Evolutionary conservation across 2,888 invertebrate species (phyloP).

Genomic region (Tuta absoluta): DNA sequence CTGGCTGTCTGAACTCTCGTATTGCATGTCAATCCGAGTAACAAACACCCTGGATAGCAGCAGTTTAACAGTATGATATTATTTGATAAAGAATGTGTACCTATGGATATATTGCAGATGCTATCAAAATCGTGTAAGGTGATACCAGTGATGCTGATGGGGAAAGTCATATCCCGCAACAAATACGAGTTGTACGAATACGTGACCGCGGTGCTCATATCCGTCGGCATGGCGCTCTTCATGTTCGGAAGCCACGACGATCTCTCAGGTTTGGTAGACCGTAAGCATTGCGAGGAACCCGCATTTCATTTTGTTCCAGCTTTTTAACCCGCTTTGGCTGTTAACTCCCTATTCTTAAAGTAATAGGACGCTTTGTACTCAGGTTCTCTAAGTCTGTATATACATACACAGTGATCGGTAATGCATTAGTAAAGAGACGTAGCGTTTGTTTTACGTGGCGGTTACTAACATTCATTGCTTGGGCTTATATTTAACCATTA

Average conservation of each 20-base stretch:
- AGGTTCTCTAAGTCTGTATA: background rate
- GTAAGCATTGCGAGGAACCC: constrained; percentile 27
- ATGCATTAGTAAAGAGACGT: background rate
- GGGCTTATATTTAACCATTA: background rate
- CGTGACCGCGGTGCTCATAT: constrained; percentile 92
- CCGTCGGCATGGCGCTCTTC: constrained; percentile 96
- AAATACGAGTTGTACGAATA: constrained; percentile 96
- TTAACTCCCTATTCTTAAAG: background rate
- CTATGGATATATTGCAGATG: constrained; percentile 73
- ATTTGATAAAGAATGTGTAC: background rate
- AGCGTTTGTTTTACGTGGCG: constrained; percentile 6
- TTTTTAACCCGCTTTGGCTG: constrained; percentile 15
- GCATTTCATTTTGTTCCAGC: constrained; percentile 11
- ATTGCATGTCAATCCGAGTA: too few relatives aligned
- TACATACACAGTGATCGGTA: background rate
- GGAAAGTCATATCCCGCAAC: constrained; percentile 92
- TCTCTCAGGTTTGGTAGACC: constrained; percentile 65
- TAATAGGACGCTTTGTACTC: constrained; percentile 1
- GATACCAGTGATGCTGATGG: constrained; percentile 99
- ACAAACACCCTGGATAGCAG: too few relatives aligned
- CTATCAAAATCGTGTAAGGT: constrained; percentile 99
- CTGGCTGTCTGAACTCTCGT: too few relatives aligned
- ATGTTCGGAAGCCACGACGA: constrained; percentile 89
- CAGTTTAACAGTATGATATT: background rate
- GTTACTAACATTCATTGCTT: constrained; percentile 4